Conservation (phyloP, 2,797 vertebrate genomes). For the Cryptoprocta ferox region DNA sequence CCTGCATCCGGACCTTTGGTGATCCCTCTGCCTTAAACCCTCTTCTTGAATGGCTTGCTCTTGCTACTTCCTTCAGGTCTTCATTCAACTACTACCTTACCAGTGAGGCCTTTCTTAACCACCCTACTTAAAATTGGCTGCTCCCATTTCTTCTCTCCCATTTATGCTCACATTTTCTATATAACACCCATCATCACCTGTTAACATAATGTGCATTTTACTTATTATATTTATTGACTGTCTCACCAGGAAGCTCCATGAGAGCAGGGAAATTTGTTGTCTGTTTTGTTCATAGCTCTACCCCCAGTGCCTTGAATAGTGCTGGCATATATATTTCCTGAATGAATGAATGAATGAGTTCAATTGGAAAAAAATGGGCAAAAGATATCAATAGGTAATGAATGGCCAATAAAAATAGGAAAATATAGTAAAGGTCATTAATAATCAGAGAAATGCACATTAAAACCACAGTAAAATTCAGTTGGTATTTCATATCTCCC, state of each 20-base stretch:
- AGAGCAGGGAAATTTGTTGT: background rate
- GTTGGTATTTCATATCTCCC: background rate
- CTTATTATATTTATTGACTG: background rate
- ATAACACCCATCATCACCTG: too few relatives aligned
- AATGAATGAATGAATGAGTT: background rate
- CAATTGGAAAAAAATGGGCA: background rate
- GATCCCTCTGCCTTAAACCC: background rate
- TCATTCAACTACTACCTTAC: background rate
- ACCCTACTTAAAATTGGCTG: too few relatives aligned
- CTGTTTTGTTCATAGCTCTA: background rate
- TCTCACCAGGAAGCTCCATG: background rate
- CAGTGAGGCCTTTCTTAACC: too few relatives aligned
- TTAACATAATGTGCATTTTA: too few relatives aligned
- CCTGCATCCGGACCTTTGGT: background rate
- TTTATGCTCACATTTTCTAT: too few relatives aligned
- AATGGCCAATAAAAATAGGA: background rate
- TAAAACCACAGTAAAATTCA: slow-evolving; percentile 15
- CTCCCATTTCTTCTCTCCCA: too few relatives aligned
- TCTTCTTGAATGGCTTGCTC: background rate
- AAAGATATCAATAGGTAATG: background rate
- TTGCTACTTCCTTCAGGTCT: background rate
- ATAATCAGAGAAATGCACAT: background rate
- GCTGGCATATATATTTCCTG: background rate
- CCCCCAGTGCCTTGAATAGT: background rate
- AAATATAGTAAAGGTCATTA: background rate